phyloP scores from a whole-genome alignment of 1,140 invertebrate genomes.

The Pseudomyrmex flavicornis region DNA sequence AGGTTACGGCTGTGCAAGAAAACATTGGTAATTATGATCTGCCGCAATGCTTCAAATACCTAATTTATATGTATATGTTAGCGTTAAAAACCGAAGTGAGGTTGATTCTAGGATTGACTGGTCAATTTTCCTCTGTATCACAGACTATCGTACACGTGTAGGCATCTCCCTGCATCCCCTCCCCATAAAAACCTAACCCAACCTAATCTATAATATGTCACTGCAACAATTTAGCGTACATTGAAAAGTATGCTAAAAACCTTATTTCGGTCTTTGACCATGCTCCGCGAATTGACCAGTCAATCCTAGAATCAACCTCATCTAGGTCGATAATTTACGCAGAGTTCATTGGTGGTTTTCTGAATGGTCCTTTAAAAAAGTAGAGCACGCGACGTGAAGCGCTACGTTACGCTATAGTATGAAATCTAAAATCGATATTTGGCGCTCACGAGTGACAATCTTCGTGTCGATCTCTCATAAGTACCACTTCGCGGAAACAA shows the following conservation, averaged over 20 bases:
- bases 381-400: conserved; percentile 55
- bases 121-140: no score
- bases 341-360: conserved; percentile 56
- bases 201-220: no score
- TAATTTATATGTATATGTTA: not conserved
- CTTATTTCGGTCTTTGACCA: no score
- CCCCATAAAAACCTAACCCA: no score
- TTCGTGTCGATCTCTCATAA: conserved; percentile 50
- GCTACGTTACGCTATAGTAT: conserved; percentile 46
- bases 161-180: no score
- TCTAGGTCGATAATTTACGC: conserved; percentile 61
- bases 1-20: not conserved
- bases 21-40: conserved; percentile 20
- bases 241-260: no score
- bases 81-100: no score
- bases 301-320: no score
- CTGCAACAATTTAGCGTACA: no score
- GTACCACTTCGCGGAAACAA: conserved; percentile 18
- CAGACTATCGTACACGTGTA: no score
- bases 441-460: conserved; percentile 35
- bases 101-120: no score
- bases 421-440: conserved; percentile 72
- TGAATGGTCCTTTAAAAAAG: conserved; percentile 53
- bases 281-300: no score
- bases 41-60: conserved; percentile 2